Percentiles rank a stretch among this genome's conserved stretches.
Conservation (phyloP, 2,113 vertebrate species). For the Cinclus cinclus region DNA sequence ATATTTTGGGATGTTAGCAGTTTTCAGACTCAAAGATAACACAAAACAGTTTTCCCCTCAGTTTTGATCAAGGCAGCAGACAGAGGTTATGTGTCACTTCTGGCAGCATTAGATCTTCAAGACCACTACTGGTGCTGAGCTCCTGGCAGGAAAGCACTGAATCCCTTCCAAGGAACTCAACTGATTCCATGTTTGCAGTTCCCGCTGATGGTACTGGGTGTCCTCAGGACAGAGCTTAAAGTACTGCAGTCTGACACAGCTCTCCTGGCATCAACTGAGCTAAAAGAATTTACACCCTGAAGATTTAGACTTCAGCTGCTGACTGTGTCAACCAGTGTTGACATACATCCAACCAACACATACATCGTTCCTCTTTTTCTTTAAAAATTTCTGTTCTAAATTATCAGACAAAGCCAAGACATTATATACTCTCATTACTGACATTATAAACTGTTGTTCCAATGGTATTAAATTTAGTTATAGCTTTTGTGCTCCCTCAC, state of each 20-base stretch:
- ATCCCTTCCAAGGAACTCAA: constrained; percentile 1
- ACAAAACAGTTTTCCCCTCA: not conserved
- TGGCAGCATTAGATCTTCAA: not conserved
- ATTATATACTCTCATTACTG: not conserved
- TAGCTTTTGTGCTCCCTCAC: not conserved
- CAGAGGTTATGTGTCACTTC: not conserved
- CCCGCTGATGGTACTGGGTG: not conserved
- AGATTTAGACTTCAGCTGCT: constrained; percentile 12
- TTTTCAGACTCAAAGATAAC: not conserved
- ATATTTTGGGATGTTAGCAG: not conserved
- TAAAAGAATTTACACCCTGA: not conserved
- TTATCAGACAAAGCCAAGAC: not conserved
- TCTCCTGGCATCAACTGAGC: not conserved
- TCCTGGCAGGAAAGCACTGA: constrained; percentile 4
- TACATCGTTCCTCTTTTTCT: not conserved
- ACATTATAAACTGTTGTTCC: not conserved
- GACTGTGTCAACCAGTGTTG: not conserved
- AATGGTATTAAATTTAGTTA: fast-evolving
- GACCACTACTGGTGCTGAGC: not conserved
- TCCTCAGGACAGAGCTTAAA: constrained; percentile 2
- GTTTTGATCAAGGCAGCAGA: not conserved
- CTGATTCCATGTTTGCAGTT: not conserved
- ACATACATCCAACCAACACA: not conserved
- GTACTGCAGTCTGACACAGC: not conserved
- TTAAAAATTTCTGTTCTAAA: not conserved